Conservation (phyloP, 2,113 vertebrate genomes). For the Octodon degus region DNA sequence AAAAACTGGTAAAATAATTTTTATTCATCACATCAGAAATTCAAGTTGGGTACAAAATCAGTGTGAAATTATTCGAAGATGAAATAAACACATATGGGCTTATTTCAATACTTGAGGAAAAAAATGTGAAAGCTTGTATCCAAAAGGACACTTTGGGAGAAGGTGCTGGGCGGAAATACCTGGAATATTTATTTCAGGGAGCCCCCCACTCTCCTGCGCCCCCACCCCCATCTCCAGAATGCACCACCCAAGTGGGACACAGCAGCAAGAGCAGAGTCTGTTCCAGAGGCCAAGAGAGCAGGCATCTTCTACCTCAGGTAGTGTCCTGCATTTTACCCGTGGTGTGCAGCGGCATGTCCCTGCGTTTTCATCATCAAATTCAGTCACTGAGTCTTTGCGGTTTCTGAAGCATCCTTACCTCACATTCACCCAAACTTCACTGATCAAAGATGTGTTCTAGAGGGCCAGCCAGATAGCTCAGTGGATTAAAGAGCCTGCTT, state of each 20-base stretch:
- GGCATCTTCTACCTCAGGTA: not conserved
- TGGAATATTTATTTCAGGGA: not conserved
- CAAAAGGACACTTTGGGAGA: conserved; percentile 19
- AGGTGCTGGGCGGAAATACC: not conserved
- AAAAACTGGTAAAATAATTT: conserved; percentile 49
- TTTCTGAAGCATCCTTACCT: not conserved
- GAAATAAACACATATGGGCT: not conserved
- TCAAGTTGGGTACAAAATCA: conserved; percentile 26
- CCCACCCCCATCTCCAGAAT: not conserved
- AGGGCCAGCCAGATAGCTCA: too few species aligned
- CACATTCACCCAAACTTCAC: not conserved
- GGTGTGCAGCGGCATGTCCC: not conserved
- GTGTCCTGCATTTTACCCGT: not conserved
- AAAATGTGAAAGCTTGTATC: not conserved
- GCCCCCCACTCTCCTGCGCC: not conserved
- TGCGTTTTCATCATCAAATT: conserved; percentile 36
- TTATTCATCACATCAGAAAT: conserved; percentile 25
- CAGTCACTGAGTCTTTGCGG: not conserved
- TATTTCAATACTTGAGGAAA: conserved; percentile 26
- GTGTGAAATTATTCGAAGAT: conserved; percentile 15
- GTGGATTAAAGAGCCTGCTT: too few species aligned
- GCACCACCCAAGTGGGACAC: not conserved
- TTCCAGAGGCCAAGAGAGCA: not conserved
- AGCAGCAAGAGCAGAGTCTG: not conserved
- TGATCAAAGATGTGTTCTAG: not conserved